These are phyloP conservation scores for Globia sparganii DNA, from an alignment of 2,888 invertebrate genomes.

Conservation along the genomic window DNA sequence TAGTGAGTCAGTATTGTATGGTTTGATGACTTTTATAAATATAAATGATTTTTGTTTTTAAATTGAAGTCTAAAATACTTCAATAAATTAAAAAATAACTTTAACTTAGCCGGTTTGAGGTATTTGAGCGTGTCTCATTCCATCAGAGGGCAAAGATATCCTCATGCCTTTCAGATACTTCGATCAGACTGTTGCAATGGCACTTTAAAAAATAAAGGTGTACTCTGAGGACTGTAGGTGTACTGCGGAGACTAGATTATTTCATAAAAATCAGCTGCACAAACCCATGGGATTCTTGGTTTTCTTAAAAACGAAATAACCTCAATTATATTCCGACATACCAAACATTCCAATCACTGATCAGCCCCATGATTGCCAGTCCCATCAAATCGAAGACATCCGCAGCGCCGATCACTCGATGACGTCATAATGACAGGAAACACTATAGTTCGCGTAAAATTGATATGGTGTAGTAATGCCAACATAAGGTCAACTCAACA, in stretches of 20 bases:
- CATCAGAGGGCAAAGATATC: neutral
- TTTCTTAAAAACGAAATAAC: slow-evolving; percentile 5
- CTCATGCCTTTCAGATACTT: neutral
- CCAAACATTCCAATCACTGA: slow-evolving; percentile 27
- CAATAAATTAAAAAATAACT: neutral
- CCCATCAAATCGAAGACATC: slow-evolving; percentile 57
- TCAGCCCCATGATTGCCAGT: slow-evolving; percentile 37
- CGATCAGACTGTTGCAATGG: neutral
- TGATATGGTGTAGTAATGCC: slow-evolving; percentile 64
- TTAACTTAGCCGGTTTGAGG: neutral
- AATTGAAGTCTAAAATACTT: neutral
- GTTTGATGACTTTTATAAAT: neutral
- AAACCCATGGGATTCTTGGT: neutral
- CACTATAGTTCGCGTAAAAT: slow-evolving; percentile 75
- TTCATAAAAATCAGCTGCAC: neutral
- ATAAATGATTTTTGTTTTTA: neutral
- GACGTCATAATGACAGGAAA: slow-evolving; percentile 82
- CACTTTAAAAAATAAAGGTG: neutral
- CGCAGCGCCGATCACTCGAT: slow-evolving; percentile 54
- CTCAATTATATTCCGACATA: slow-evolving; percentile 17
- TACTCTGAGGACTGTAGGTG: no score
- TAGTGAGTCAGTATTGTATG: slow-evolving; percentile 16
- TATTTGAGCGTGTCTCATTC: neutral
- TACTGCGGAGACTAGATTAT: neutral
- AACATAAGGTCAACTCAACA: slow-evolving; percentile 70